Evolutionary conservation across 2,797 vertebrate species (phyloP), one percentile per base, ranked within the genome.

Genomic region (Cuculus canorus): DNA sequence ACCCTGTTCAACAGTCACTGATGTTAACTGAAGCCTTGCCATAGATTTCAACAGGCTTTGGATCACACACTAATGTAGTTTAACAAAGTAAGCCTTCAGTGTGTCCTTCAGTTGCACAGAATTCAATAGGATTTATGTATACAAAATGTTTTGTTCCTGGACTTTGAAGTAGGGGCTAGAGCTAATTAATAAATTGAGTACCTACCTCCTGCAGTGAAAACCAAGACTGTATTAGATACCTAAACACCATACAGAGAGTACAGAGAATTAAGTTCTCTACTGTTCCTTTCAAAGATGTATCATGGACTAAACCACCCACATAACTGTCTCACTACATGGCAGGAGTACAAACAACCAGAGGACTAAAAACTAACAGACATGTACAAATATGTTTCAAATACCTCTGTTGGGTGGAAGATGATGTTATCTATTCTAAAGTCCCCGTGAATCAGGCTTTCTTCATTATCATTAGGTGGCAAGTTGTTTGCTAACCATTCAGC

Each of bases 321-420:
- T 6, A 39, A 60, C 9, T 39, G 37, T 47, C 19, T 16, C 32
- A 41, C 48, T 37, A 60, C 10, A 16, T 6, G 5, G 53, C 0
- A 88, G 30, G 17, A 45, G 16, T 27, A 64, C 48, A 71, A 82
- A 63, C 8, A 65, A 84, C 68, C 2, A 13, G 37, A 69, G 35
- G 18, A 78, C 9, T 22, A 68, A 72, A 35, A 71, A 3, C 32
- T 35, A 28, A 24, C 25, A 64, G 70, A 73, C 0, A 22, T 3
- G 3, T 17, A 59, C 10, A 76, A 69, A 39, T 1, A 25, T 0
- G 13, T 63, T 72, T 60, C 18, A 15, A 13, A 50, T 97, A 99
- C 99, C 99, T 99, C 98, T 87, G 96, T 98, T 76, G 99, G 98
- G 83, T 99, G 99, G 93, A 99, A 99, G 91, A 99, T 97, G 72